Base-by-base conservation (phyloP, 1,140 invertebrate genomes). In the Dendrolimus kikuchii region DNA sequence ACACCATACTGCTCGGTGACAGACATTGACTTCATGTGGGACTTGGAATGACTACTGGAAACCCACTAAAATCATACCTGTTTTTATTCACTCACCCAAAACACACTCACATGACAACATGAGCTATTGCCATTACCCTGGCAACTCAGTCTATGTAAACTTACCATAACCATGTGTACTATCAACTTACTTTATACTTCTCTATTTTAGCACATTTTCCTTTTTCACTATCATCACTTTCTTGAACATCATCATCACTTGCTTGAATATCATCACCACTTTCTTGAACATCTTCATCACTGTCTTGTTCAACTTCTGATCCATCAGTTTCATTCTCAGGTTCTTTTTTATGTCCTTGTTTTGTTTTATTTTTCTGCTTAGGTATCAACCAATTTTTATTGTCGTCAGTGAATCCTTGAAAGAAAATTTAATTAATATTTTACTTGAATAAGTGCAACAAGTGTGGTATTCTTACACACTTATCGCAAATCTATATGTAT, bases 321-420 rank as follows among this genome's bases (percentile, higher is more conserved):
- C 56, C 60, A 51, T 64, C 66, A 64, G 60, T 49, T 36, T 57
- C 64, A 60, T 62, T 60, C 23, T 68, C 64, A 61, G 58, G 58
- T 7, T 72, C 68, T 36, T 57, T 71, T 38, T 67, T 59, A 23
- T 67, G 62, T 10, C 73, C 60, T 49, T 77, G n/a, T 23, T 55
- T 45, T 10, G 36, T 42, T 57, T 77, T 76, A 37, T 61, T 60
- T 57, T 88, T 88, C 46, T 84, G 71, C 66, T 91, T 92, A 5
- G 89, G 89, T 69, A 91, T 93, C 46, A 94, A 71, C 92, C 92
- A 93, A 47, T 83, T 74, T 46, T 90, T 89, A 68, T 94, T 93
- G 40, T 93, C 91, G 88, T 94, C 92, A 50, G 91, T 89, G 59
- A 89, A 93, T 23, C 90, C 92, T 85, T 64, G 73, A 62, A 62